phyloP scores from a whole-genome alignment of 2,113 vertebrate species.

The Odontesthes bonariensis region DNA sequence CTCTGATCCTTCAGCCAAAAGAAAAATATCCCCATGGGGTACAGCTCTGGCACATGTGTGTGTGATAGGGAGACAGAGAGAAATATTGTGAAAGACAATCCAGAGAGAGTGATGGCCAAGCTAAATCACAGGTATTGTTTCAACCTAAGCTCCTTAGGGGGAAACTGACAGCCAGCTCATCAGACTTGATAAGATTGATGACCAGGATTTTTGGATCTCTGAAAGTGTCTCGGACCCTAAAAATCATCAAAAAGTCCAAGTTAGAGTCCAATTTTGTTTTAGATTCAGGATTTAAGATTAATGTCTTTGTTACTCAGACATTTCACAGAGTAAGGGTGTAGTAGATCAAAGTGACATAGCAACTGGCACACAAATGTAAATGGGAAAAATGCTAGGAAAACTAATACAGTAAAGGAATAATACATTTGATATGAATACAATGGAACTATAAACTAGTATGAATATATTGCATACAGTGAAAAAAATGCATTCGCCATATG shows the following conservation, averaged over 20 bases:
- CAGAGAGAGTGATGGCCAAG: conserved; percentile 38
- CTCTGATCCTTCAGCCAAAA: conserved; percentile 73
- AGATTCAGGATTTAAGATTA: background rate
- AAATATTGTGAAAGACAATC: conserved; percentile 12
- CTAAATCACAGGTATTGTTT: conserved; percentile 65
- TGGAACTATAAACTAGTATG: background rate
- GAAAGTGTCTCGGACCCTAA: conserved; percentile 38
- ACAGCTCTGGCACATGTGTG: conserved; percentile 42
- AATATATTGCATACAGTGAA: background rate
- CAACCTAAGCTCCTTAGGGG: conserved; percentile 50
- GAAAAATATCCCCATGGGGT: conserved; percentile 70
- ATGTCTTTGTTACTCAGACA: background rate
- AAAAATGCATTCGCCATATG: background rate
- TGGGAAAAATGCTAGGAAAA: background rate
- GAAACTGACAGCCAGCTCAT: conserved; percentile 52
- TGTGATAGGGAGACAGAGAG: conserved; percentile 11
- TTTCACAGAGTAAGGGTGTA: background rate
- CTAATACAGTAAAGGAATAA: background rate
- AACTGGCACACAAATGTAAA: background rate
- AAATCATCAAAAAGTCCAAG: conserved; percentile 36
- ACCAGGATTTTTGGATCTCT: conserved; percentile 48
- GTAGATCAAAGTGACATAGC: background rate
- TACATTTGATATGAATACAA: background rate
- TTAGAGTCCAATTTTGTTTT: conserved; percentile 18
- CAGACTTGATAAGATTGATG: conserved; percentile 60